phyloP scores from a whole-genome alignment of 2,888 invertebrate species.

The Drosophila niveifrons region DNA sequence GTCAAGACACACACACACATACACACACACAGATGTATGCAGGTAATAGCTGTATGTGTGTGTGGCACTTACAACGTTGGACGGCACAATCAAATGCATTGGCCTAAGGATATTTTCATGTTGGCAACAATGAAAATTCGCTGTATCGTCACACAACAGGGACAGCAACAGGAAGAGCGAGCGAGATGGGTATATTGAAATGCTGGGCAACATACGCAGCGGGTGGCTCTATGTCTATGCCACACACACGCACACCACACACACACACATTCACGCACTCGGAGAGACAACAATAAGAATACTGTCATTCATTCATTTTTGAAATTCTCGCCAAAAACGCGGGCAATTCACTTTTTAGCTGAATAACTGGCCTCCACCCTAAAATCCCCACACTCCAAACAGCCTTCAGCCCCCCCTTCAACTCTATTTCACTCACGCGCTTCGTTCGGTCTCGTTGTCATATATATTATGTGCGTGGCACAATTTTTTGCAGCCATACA shows the following conservation, averaged over 20 bases:
- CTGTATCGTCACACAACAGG: slow-evolving; percentile 22
- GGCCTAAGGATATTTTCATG: slow-evolving; percentile 71
- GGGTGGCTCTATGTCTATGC: slow-evolving; percentile 23
- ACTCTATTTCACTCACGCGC: neutral
- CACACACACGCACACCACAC: slow-evolving; percentile 36
- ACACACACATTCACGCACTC: slow-evolving; percentile 30
- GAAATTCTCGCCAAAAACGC: slow-evolving; percentile 33
- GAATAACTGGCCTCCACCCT: slow-evolving; percentile 14
- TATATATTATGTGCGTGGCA: slow-evolving; percentile 43
- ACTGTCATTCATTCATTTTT: slow-evolving; percentile 42
- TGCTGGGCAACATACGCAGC: slow-evolving; percentile 31
- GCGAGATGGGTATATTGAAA: slow-evolving; percentile 6
- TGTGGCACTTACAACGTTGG: slow-evolving; percentile 38
- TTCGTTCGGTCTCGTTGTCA: slow-evolving; percentile 25
- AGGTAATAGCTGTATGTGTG: slow-evolving; percentile 13
- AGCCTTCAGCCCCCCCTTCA: neutral
- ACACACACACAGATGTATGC: slow-evolving; percentile 30
- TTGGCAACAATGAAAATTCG: slow-evolving; percentile 65
- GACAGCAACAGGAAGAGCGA: slow-evolving; percentile 9
- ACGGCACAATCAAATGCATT: slow-evolving; percentile 62
- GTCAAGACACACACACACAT: slow-evolving; percentile 61
- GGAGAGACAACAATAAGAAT: slow-evolving; percentile 33
- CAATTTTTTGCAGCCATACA: slow-evolving; percentile 14
- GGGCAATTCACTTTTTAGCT: slow-evolving; percentile 42
- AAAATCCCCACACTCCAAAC: neutral